These are phyloP conservation scores for Phyllotis vaccarum DNA, from an alignment of 2,797 vertebrate species.

Conservation along the genomic window DNA sequence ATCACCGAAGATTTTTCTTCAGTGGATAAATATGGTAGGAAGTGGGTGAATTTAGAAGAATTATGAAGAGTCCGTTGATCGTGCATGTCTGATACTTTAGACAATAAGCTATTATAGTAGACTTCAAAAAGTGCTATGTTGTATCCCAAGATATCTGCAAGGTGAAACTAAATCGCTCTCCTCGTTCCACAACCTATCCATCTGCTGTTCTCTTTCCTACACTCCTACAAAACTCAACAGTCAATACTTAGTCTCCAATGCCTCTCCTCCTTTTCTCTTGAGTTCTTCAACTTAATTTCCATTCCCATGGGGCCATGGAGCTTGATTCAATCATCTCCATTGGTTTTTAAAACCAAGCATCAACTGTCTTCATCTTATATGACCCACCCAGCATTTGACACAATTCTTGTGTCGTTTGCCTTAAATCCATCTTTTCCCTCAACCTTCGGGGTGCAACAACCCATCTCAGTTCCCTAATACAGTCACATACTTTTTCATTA, in stretches of 20 bases:
- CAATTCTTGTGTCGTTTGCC: background rate
- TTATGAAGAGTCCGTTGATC: background rate
- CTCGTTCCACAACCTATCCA: background rate
- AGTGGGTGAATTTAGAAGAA: background rate
- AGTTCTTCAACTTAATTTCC: background rate
- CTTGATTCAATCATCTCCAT: background rate
- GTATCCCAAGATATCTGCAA: background rate
- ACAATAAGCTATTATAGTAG: background rate
- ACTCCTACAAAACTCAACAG: background rate
- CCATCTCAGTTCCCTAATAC: background rate
- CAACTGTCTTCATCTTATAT: background rate
- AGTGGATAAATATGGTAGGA: background rate
- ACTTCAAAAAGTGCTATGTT: background rate
- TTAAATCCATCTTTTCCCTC: constrained; percentile 4
- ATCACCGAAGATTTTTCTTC: background rate
- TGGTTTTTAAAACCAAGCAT: background rate
- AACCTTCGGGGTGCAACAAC: background rate
- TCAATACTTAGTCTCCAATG: background rate
- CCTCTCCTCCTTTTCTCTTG: constrained; percentile 6
- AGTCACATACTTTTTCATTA: background rate
- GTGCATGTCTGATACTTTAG: background rate
- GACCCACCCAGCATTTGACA: background rate
- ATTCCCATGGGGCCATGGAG: background rate
- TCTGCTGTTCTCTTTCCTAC: background rate
- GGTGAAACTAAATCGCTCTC: background rate